Evolutionary conservation across 1,140 invertebrate genomes (phyloP).

Genomic region (Dendroctonus valens): DNA sequence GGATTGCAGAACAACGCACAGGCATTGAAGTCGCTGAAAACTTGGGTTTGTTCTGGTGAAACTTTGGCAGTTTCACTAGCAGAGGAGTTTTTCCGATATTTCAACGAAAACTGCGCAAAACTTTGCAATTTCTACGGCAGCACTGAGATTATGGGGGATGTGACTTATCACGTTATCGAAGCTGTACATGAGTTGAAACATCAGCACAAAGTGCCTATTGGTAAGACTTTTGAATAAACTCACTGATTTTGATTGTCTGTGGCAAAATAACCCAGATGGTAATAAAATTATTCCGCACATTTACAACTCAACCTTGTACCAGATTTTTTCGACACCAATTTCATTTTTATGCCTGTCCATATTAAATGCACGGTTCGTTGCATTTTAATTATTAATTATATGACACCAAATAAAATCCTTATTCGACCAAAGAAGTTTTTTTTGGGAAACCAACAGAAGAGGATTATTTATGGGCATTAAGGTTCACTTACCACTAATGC

Average conservation of each 20-base stretch:
- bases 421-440: too few species aligned
- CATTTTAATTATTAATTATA: too few species aligned
- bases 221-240: too few species aligned
- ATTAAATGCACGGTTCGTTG: too few species aligned
- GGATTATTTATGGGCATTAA: too few species aligned
- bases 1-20: slow-evolving; percentile 43
- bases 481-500: too few species aligned
- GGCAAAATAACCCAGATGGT: background rate
- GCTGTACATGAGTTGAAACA: slow-evolving; percentile 58
- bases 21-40: slow-evolving; percentile 58
- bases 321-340: too few species aligned
- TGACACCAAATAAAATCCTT: too few species aligned
- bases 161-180: slow-evolving; percentile 64
- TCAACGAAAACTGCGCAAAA: slow-evolving; percentile 58
- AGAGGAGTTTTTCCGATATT: slow-evolving; percentile 70
- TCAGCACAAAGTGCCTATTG: slow-evolving; percentile 74
- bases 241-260: too few species aligned
- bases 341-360: too few species aligned
- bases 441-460: too few species aligned
- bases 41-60: slow-evolving; percentile 85
- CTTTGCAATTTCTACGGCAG: slow-evolving; percentile 88
- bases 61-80: slow-evolving; percentile 65
- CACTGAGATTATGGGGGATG: slow-evolving; percentile 84
- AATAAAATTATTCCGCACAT: background rate
- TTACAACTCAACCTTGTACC: too few species aligned